A percentile compares a stretch with the other conserved stretches of the same genome.
Conservation (phyloP, 2,113 vertebrate genomes). For the Halichoeres trimaculatus region DNA sequence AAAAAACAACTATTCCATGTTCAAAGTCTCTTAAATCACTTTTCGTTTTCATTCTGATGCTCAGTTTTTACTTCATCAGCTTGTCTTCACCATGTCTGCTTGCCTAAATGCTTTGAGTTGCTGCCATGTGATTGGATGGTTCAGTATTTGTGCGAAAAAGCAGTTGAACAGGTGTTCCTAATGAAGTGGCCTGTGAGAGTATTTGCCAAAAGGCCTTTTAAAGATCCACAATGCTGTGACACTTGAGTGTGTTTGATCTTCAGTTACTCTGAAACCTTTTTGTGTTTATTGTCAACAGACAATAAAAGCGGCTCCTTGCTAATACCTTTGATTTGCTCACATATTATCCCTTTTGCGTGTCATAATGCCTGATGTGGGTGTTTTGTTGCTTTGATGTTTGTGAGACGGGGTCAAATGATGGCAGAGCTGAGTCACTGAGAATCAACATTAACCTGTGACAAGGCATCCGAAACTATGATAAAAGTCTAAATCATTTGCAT, state of each 20-base stretch:
- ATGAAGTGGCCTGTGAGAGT: no score
- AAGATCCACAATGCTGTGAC: neutral
- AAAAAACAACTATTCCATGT: no score
- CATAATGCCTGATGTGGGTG: slow-evolving; percentile 22
- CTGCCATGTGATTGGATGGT: no score
- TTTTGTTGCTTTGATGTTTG: slow-evolving; percentile 50
- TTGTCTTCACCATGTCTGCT: no score
- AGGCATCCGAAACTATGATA: neutral
- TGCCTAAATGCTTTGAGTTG: no score
- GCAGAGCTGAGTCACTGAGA: slow-evolving; percentile 51
- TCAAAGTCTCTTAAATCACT: no score
- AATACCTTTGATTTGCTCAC: slow-evolving; percentile 31
- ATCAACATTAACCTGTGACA: slow-evolving; percentile 32
- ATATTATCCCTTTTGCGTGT: slow-evolving; percentile 13
- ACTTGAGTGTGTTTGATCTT: neutral
- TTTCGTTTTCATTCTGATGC: no score
- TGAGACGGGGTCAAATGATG: slow-evolving; percentile 33
- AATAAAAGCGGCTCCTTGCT: slow-evolving; percentile 15
- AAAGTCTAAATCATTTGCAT: no score
- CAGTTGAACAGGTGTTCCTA: no score
- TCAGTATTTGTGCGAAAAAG: no score
- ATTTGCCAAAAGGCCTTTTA: neutral
- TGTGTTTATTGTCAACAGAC: slow-evolving; percentile 22
- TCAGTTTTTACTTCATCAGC: no score
- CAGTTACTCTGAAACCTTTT: slow-evolving; percentile 3